phyloP scores from a whole-genome alignment of 1,140 invertebrate genomes.

The Drosophila pseudoananassae region DNA sequence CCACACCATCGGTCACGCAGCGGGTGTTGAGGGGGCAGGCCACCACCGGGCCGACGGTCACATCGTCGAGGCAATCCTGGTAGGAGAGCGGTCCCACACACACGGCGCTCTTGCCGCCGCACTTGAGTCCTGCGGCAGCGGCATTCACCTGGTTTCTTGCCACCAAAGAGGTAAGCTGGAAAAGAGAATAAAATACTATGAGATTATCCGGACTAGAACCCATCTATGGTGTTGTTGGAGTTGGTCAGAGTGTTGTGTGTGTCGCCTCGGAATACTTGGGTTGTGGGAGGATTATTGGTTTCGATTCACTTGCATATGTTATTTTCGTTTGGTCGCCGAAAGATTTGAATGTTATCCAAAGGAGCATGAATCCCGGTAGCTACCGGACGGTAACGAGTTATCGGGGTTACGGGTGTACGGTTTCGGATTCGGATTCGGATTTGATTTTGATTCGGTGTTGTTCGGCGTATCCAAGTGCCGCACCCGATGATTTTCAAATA shows the following conservation, averaged over 20 bases:
- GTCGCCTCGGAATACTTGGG: slow-evolving; percentile 34
- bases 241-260: not conserved
- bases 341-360: slow-evolving; percentile 75
- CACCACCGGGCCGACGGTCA: slow-evolving; percentile 45
- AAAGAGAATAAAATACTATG: not conserved
- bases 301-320: slow-evolving; percentile 72
- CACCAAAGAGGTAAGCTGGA: slow-evolving; percentile 54
- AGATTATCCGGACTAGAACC: slow-evolving; percentile 4
- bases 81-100: slow-evolving; percentile 68
- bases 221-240: not conserved
- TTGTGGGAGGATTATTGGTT: slow-evolving; percentile 32
- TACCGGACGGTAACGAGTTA: slow-evolving; percentile 23
- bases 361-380: slow-evolving; percentile 71
- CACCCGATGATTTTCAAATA: slow-evolving; percentile 58
- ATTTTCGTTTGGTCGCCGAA: slow-evolving; percentile 69
- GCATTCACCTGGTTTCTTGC: slow-evolving; percentile 36
- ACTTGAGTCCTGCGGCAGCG: slow-evolving; percentile 57
- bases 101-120: slow-evolving; percentile 59
- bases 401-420: not conserved
- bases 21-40: slow-evolving; percentile 56
- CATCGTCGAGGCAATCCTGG: slow-evolving; percentile 49
- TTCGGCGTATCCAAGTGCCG: slow-evolving; percentile 67
- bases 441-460: slow-evolving; percentile 17
- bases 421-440: slow-evolving; percentile 38
- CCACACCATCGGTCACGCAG: slow-evolving; percentile 71